Conservation (phyloP, 2,797 vertebrate genomes). For the Anguilla pacifica region DNA sequence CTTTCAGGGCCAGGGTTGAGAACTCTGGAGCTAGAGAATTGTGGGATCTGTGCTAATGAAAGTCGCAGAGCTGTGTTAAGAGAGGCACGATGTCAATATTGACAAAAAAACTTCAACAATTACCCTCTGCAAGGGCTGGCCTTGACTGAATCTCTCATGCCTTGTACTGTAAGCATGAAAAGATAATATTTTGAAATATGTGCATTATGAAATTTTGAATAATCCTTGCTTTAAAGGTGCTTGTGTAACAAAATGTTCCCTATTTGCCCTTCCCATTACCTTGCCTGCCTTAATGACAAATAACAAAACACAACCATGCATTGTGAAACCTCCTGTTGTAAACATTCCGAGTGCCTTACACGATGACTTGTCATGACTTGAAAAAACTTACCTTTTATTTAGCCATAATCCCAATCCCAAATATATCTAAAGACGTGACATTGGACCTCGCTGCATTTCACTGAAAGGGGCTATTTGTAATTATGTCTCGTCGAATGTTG, state of each 20-base stretch:
- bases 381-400: not conserved
- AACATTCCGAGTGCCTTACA: not conserved
- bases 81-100: not conserved
- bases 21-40: not conserved
- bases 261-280: not conserved
- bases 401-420: not conserved
- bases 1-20: not conserved
- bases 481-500: not conserved
- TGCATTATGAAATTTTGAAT: not conserved
- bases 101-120: not conserved
- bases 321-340: not conserved
- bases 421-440: not conserved
- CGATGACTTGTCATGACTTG: not conserved
- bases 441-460: not conserved
- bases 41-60: not conserved
- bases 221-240: not conserved
- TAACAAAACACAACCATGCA: not conserved
- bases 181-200: not conserved
- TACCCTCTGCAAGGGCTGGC: not conserved
- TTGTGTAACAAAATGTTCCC: not conserved
- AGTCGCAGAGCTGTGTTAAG: not conserved
- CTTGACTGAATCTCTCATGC: not conserved
- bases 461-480: not conserved
- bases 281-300: not conserved
- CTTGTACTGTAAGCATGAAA: not conserved